phyloP scores from a whole-genome alignment of 2,888 invertebrate genomes.

The Ashinkailepas kermadecensis region DNA sequence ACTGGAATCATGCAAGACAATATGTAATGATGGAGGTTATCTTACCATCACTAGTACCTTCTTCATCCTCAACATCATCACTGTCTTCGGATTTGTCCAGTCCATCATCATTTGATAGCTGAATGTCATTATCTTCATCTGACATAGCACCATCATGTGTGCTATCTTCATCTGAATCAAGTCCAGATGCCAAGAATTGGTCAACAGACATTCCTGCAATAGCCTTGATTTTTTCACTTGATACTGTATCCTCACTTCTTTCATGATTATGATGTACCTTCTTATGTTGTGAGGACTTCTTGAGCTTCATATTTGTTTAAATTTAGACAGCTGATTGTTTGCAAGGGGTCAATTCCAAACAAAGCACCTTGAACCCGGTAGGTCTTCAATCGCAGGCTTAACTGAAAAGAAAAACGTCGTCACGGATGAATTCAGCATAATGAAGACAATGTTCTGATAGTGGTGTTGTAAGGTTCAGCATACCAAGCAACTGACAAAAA shows the following conservation, averaged over 20 bases:
- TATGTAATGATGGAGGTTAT: not conserved
- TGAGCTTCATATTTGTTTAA: not conserved
- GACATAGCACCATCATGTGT: too few relatives aligned
- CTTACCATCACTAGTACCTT: not conserved
- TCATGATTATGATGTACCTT: not conserved
- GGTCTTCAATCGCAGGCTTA: too few relatives aligned
- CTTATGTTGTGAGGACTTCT: not conserved
- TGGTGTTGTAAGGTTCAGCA: too few relatives aligned
- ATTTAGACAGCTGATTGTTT: not conserved
- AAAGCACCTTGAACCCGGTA: too few relatives aligned
- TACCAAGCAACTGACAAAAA: too few relatives aligned
- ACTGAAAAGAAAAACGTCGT: too few relatives aligned
- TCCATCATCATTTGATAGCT: too few relatives aligned
- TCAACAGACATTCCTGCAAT: not conserved
- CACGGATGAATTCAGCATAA: too few relatives aligned
- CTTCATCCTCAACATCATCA: not conserved
- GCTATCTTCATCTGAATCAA: not conserved
- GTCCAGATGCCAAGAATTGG: not conserved
- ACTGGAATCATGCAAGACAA: not conserved
- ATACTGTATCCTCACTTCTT: not conserved
- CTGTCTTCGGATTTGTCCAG: not conserved
- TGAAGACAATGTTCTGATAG: too few relatives aligned
- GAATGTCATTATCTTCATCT: too few relatives aligned
- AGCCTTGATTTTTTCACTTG: not conserved
- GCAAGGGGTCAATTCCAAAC: too few relatives aligned